A percentile compares a stretch with the other conserved stretches of the same genome.
These are phyloP conservation scores for Vimba vimba DNA, from an alignment of 2,113 vertebrate genomes.

Conservation along the genomic window DNA sequence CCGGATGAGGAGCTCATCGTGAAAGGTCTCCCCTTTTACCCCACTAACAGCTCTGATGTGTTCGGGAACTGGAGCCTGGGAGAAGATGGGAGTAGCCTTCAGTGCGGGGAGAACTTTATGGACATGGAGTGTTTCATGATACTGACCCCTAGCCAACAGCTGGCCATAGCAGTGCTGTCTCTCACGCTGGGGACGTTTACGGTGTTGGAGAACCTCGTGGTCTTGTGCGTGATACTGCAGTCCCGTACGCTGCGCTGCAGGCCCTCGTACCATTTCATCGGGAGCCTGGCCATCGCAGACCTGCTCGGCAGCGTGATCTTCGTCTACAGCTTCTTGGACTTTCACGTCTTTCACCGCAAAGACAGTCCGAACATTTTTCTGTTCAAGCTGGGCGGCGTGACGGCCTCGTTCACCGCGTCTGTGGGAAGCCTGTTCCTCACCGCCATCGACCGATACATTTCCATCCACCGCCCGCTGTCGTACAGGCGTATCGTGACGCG, in stretches of 20 bases:
- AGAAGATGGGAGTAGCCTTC: slow-evolving; percentile 86
- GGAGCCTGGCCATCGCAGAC: slow-evolving; percentile 95
- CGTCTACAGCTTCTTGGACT: slow-evolving; percentile 99
- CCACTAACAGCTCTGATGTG: slow-evolving; percentile 89
- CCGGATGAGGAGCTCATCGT: slow-evolving; percentile 85
- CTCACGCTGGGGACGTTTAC: slow-evolving; percentile 97
- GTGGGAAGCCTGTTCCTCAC: slow-evolving; percentile 99
- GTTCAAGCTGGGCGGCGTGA: slow-evolving; percentile 97
- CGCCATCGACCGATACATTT: slow-evolving; percentile 97
- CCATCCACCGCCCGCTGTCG: slow-evolving; percentile 93
- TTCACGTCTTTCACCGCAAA: slow-evolving; percentile 97
- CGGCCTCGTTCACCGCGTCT: slow-evolving; percentile 94
- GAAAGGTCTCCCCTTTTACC: slow-evolving; percentile 83
- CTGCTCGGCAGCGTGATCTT: slow-evolving; percentile 97
- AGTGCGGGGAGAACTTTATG: slow-evolving; percentile 99
- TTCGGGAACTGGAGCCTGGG: slow-evolving; percentile 89
- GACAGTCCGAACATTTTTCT: slow-evolving; percentile 95
- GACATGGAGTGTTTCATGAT: slow-evolving; percentile 99
- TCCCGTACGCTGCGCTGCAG: slow-evolving; percentile 94
- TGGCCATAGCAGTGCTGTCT: slow-evolving; percentile 91
- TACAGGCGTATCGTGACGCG: slow-evolving; percentile 97
- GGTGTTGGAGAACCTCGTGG: slow-evolving; percentile 94
- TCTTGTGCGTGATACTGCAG: slow-evolving; percentile 93
- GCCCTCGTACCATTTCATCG: slow-evolving; percentile 98
- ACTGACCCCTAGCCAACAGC: slow-evolving; percentile 94